A percentile compares a stretch with the other conserved stretches of the same genome.
These are phyloP conservation scores for Lithobates sylvaticus DNA, from an alignment of 2,797 vertebrate genomes.

Conservation along the genomic window DNA sequence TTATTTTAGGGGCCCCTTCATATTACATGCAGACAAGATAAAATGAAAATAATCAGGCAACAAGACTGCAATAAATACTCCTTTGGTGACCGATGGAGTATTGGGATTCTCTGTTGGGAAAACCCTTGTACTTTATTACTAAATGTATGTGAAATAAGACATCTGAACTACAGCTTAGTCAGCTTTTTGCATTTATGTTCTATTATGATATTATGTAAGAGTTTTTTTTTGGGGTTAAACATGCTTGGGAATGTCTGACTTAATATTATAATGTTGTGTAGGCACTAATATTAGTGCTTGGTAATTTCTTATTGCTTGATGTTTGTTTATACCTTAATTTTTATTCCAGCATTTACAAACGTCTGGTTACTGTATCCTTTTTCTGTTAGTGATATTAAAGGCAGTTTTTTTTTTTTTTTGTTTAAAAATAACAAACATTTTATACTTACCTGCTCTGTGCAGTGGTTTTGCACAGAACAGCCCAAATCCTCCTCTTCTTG, in stretches of 20 bases:
- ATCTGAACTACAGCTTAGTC: neutral
- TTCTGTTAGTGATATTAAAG: too few species aligned
- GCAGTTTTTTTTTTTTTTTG: too few species aligned
- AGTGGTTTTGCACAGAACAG: too few species aligned
- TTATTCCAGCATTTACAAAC: neutral
- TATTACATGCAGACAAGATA: too few species aligned
- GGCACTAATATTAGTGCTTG: constrained; percentile 21
- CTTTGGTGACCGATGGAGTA: neutral
- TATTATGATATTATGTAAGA: neutral
- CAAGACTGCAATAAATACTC: too few species aligned
- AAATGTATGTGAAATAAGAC: neutral
- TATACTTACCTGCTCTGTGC: too few species aligned
- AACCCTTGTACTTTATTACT: neutral
- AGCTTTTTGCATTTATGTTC: neutral
- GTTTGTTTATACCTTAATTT: constrained; percentile 20
- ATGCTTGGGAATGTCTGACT: constrained; percentile 37
- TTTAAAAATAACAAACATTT: too few species aligned
- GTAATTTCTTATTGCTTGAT: neutral
- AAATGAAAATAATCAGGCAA: too few species aligned
- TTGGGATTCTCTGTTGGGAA: neutral
- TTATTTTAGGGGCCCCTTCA: too few species aligned
- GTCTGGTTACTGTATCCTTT: too few species aligned
- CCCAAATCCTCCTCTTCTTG: too few species aligned
- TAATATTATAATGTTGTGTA: neutral
- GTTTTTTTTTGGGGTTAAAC: neutral